Evolutionary conservation across 35 echinoderm and acorn worm genomes (phyloP).

Genomic region (Chiridota heheva): DNA sequence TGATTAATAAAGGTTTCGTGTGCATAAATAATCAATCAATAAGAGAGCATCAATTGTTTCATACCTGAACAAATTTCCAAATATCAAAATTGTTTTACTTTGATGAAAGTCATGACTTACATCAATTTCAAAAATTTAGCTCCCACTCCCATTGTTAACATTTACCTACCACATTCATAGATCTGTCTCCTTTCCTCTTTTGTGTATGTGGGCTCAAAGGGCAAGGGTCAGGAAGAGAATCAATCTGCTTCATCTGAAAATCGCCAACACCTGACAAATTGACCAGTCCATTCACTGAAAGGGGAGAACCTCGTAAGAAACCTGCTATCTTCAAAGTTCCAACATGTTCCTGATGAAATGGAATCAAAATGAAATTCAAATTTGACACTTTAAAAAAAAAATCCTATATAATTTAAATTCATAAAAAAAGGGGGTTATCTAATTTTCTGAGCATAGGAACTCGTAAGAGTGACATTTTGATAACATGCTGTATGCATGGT

Average conservation of each 20-base stretch:
- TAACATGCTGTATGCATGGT: too few relatives aligned
- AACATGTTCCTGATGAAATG: constrained; percentile 47
- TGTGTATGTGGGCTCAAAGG: constrained; percentile 75
- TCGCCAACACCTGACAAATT: constrained; percentile 89
- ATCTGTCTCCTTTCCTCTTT: constrained; percentile 7
- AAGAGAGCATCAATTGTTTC: too few relatives aligned
- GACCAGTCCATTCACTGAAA: constrained; percentile 91
- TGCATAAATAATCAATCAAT: too few relatives aligned
- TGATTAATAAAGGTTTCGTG: too few relatives aligned
- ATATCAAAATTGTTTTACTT: too few relatives aligned
- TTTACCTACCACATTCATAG: constrained; percentile 68
- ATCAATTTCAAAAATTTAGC: not conserved
- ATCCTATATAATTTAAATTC: not conserved
- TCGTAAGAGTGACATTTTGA: too few relatives aligned
- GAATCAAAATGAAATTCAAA: not conserved
- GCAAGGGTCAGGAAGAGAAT: constrained; percentile 81
- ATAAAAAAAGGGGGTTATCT: not conserved
- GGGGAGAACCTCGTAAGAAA: constrained; percentile 67
- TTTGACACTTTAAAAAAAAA: not conserved
- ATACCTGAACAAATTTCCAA: too few relatives aligned
- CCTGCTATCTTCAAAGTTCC: constrained; percentile 94
- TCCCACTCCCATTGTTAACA: too few relatives aligned
- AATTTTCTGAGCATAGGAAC: too few relatives aligned
- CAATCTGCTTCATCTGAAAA: constrained; percentile 93
- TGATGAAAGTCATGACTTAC: not conserved